Conservation (phyloP, 2,888 invertebrate species). For the Sepioteuthis lessoniana region DNA sequence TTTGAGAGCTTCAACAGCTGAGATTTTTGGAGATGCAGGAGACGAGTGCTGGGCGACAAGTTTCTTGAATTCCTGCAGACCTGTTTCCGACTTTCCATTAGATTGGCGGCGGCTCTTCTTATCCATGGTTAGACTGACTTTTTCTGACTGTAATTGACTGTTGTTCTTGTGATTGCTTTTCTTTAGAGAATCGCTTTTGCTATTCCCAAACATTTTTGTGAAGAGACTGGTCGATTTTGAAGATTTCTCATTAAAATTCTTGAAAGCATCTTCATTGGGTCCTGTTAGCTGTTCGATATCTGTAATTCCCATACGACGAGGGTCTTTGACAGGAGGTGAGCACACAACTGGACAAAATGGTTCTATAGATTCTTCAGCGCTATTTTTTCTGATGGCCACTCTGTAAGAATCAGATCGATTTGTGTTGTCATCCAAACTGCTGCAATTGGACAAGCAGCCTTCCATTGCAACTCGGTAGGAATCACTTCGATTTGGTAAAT, state of each 20-base stretch:
- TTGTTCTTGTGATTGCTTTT: neutral
- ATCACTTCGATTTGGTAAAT: slow-evolving; percentile 57
- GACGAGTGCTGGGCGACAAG: slow-evolving; percentile 40
- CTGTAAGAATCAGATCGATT: slow-evolving; percentile 65
- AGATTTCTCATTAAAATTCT: neutral
- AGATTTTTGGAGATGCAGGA: slow-evolving; percentile 25
- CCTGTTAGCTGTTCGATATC: slow-evolving; percentile 66
- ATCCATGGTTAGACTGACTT: neutral
- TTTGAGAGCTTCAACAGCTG: slow-evolving; percentile 39
- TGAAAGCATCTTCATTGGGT: neutral
- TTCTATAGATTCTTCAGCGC: neutral
- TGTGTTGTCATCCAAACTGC: neutral
- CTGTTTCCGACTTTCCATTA: neutral
- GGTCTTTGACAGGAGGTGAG: slow-evolving; percentile 53
- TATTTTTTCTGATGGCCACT: slow-evolving; percentile 58
- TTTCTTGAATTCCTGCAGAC: slow-evolving; percentile 34
- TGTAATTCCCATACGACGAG: slow-evolving; percentile 66
- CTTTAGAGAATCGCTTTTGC: neutral
- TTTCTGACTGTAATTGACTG: neutral
- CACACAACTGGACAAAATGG: neutral
- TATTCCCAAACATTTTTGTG: slow-evolving; percentile 36
- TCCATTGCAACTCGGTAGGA: slow-evolving; percentile 66
- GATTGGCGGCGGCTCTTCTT: neutral
- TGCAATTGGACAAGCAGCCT: neutral
- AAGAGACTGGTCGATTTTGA: neutral